A percentile compares a stretch with the other conserved stretches of the same genome.
phyloP scores from a whole-genome alignment of 1,140 invertebrate genomes.

The Ceratina australensis region DNA sequence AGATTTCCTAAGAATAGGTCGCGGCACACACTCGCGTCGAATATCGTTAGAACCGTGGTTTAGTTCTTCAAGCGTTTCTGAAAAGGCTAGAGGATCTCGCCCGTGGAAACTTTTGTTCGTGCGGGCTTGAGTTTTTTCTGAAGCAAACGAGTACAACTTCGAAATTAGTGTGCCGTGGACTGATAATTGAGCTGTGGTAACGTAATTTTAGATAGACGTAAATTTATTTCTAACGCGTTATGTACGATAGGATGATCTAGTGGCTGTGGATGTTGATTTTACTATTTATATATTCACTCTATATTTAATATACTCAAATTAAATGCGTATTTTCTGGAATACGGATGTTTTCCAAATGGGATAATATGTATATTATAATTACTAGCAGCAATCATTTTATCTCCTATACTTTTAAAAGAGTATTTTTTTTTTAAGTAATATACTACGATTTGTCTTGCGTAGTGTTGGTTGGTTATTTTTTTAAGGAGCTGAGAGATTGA shows the following conservation, averaged over 20 bases:
- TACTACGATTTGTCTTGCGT: too few relatives aligned
- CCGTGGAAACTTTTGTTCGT: background rate
- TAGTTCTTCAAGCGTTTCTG: slow-evolving; percentile 60
- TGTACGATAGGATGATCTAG: slow-evolving; percentile 40
- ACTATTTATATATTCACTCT: slow-evolving; percentile 57
- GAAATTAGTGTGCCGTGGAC: background rate
- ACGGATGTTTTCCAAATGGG: slow-evolving; percentile 9
- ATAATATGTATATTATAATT: too few relatives aligned
- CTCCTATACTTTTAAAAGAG: too few relatives aligned
- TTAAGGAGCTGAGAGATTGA: too few relatives aligned
- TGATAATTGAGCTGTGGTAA: background rate
- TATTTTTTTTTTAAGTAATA: too few relatives aligned
- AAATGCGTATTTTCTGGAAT: slow-evolving; percentile 22
- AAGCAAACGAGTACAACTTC: background rate
- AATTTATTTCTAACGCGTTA: slow-evolving; percentile 27
- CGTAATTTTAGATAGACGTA: background rate
- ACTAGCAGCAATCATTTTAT: too few relatives aligned
- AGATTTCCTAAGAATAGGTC: slow-evolving; percentile 67
- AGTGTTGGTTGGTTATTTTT: too few relatives aligned
- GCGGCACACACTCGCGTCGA: slow-evolving; percentile 50
- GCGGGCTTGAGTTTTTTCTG: background rate
- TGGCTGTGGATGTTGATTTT: slow-evolving; percentile 57
- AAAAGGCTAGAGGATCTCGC: slow-evolving; percentile 43
- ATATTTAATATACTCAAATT: slow-evolving; percentile 56
- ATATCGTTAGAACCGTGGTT: slow-evolving; percentile 57